Base-by-base conservation (phyloP, 2,888 invertebrate species). In the Ferrisia virgata region DNA sequence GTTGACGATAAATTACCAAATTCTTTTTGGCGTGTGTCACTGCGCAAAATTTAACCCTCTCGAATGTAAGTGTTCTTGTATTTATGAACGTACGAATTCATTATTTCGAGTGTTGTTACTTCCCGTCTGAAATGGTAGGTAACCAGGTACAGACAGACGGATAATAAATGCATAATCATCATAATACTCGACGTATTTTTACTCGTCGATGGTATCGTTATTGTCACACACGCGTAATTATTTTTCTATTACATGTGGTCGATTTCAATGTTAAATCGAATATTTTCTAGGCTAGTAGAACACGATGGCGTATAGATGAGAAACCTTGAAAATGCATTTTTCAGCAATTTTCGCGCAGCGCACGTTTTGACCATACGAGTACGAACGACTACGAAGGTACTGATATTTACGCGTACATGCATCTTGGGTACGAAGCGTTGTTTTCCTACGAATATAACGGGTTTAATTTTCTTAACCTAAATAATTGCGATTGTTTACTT, bases 321-420 rank as follows among this genome's bases (percentile, higher is more conserved):
- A 72, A 72, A 72, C 72, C 72, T 72, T 72, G 72, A 72, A 72
- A 72, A 72, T 33, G 72, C 72, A 33, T 33, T 72, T 69, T 72
- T 72, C 72, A 72, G 72, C 72, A 33, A 72, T 33, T 72, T 72
- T 72, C 28, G 25, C 25, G 28, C 33, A 72, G 18, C 39, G 39
- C 58, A 64, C 58, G 58, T 64, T 72, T 72, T 72, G 6, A 4
- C 72, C 58, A 11, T 64, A 47, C 47, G 18, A 47, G 18, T 28
- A 64, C 0, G 22, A 13, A 25, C 11, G n/a, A n/a, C n/a, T n/a
- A n/a, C n/a, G n/a, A n/a, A n/a, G n/a, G n/a, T n/a, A n/a, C n/a
- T n/a, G n/a, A n/a, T n/a, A n/a, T n/a, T n/a, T n/a, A n/a, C n/a
- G n/a, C n/a, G n/a, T n/a, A n/a, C n/a, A n/a, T n/a, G 11, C 25